Evolutionary conservation across 2,113 vertebrate genomes (phyloP).

Genomic region (Beaufortia kweichowensis): DNA sequence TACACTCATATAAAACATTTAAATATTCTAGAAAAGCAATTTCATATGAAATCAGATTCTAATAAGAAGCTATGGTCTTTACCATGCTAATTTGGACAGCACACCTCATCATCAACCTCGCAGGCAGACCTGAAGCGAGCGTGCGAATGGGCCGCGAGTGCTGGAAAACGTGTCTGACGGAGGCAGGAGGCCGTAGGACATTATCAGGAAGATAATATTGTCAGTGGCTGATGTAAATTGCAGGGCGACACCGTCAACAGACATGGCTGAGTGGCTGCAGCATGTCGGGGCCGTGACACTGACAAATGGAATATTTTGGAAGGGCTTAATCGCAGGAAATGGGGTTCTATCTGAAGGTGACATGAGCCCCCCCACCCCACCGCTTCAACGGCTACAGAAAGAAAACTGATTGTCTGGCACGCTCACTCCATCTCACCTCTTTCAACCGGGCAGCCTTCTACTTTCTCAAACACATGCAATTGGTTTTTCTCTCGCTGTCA

Average conservation of each 20-base stretch:
- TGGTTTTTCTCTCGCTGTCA: not conserved
- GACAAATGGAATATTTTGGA: slow-evolving; percentile 92
- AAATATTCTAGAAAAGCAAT: not conserved
- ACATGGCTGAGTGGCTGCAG: slow-evolving; percentile 80
- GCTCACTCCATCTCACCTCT: slow-evolving; percentile 40
- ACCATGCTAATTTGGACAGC: not conserved
- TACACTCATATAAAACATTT: not conserved
- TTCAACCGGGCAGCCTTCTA: slow-evolving; percentile 40
- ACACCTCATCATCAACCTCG: not conserved
- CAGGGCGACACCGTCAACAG: slow-evolving; percentile 86
- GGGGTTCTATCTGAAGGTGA: slow-evolving; percentile 88
- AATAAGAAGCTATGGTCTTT: not conserved
- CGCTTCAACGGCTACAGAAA: slow-evolving; percentile 81
- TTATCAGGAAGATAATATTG: slow-evolving; percentile 79
- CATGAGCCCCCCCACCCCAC: slow-evolving; percentile 68
- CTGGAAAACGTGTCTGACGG: not conserved
- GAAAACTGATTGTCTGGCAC: slow-evolving; percentile 81
- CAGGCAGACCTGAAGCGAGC: not conserved
- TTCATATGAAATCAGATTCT: not conserved
- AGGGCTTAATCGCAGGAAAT: slow-evolving; percentile 93
- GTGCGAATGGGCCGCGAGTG: not conserved
- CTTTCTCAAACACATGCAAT: not conserved
- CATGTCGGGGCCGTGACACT: slow-evolving; percentile 83
- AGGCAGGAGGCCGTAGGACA: slow-evolving; percentile 66
- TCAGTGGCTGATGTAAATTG: slow-evolving; percentile 85